Conservation (phyloP, 2,888 invertebrate genomes). For the Oscheius sp. region DNA sequence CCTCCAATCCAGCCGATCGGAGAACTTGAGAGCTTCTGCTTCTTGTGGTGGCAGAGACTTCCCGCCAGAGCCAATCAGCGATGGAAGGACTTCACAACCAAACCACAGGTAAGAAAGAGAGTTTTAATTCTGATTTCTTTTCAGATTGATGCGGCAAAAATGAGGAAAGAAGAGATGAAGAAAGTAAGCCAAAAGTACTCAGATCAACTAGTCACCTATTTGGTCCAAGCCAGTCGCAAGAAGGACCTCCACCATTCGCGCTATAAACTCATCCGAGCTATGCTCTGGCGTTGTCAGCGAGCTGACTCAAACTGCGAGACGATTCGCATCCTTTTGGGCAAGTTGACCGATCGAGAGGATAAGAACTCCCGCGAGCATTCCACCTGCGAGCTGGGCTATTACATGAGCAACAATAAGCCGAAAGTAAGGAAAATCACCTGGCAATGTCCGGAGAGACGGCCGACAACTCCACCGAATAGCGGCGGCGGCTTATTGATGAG, state of each 20-base stretch:
- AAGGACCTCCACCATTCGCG: slow-evolving; percentile 32
- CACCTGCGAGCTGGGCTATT: slow-evolving; percentile 33
- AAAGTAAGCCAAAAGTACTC: neutral
- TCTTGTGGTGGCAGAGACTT: slow-evolving; percentile 1
- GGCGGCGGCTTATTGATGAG: neutral
- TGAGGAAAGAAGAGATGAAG: neutral
- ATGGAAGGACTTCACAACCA: no score
- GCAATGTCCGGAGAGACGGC: slow-evolving; percentile 33
- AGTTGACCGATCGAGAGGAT: slow-evolving; percentile 40
- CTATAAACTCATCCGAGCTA: slow-evolving; percentile 34
- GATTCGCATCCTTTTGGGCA: slow-evolving; percentile 29
- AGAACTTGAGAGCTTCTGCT: neutral
- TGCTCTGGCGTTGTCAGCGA: slow-evolving; percentile 33
- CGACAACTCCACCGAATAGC: no score
- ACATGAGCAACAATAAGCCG: slow-evolving; percentile 48
- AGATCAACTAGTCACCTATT: neutral
- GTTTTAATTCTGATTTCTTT: no score
- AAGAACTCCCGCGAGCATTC: slow-evolving; percentile 35
- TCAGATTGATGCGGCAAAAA: neutral
- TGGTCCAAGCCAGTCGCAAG: slow-evolving; percentile 9
- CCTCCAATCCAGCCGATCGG: neutral
- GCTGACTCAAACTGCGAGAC: slow-evolving; percentile 31
- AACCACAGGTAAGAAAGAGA: no score
- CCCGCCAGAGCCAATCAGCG: slow-evolving; percentile 1
- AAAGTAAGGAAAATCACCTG: slow-evolving; percentile 35